Evolutionary conservation across 2,888 invertebrate species (phyloP).

Genomic region (Lasiommata megera): DNA sequence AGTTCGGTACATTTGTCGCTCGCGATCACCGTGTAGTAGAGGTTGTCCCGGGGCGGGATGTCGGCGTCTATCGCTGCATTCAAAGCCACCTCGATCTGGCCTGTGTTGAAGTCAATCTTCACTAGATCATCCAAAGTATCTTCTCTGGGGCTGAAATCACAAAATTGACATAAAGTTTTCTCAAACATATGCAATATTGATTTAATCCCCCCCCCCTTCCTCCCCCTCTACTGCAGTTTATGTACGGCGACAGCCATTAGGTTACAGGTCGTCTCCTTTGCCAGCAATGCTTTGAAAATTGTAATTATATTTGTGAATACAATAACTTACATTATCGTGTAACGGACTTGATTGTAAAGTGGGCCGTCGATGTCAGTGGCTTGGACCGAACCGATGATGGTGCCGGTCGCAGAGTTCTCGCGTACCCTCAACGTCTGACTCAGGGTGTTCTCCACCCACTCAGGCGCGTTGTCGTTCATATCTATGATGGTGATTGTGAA

Average conservation of each 20-base stretch:
- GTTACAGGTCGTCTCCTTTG: no score
- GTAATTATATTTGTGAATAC: not conserved
- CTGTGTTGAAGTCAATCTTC: slow-evolving; percentile 70
- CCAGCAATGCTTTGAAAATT: no score
- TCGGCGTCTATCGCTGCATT: slow-evolving; percentile 80
- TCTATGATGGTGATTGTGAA: slow-evolving; percentile 82
- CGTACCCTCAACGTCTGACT: slow-evolving; percentile 65
- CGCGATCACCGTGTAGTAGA: slow-evolving; percentile 79
- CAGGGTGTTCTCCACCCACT: slow-evolving; percentile 71
- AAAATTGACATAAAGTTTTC: no score
- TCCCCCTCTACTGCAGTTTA: no score
- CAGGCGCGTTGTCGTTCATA: slow-evolving; percentile 83
- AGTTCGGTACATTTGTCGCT: slow-evolving; percentile 69
- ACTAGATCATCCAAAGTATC: slow-evolving; percentile 70
- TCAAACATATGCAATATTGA: no score
- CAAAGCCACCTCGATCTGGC: slow-evolving; percentile 73
- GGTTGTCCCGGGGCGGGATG: slow-evolving; percentile 58
- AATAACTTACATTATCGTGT: slow-evolving; percentile 72
- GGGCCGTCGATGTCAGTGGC: slow-evolving; percentile 84
- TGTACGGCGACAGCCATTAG: no score
- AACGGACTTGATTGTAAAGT: slow-evolving; percentile 79
- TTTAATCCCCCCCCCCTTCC: no score
- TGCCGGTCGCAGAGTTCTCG: slow-evolving; percentile 71
- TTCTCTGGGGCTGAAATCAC: slow-evolving; percentile 59
- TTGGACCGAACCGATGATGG: slow-evolving; percentile 79